Evolutionary conservation across 2,888 invertebrate species (phyloP).

Genomic region (Ectobius pallidus): DNA sequence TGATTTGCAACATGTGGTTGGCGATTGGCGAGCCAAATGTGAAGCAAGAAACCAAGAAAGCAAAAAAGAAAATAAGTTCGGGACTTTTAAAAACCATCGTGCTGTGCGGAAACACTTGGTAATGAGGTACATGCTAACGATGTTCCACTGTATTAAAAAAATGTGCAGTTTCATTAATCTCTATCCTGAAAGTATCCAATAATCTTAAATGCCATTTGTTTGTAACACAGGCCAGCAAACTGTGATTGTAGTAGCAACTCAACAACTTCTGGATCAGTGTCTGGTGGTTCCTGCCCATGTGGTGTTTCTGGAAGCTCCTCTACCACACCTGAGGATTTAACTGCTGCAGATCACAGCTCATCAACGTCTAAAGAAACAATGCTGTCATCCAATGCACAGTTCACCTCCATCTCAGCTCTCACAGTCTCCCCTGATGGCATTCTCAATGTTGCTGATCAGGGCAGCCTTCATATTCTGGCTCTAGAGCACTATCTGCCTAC

Average conservation of each 20-base stretch:
- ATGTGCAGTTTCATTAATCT: too few relatives aligned
- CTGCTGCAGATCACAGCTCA: slow-evolving; percentile 60
- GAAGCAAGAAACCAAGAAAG: too few relatives aligned
- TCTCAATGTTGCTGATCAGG: slow-evolving; percentile 93
- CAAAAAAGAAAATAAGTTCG: too few relatives aligned
- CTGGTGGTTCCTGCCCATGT: slow-evolving; percentile 55
- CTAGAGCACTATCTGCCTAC: slow-evolving; percentile 86
- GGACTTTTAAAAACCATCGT: too few relatives aligned
- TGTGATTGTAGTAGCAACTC: slow-evolving; percentile 55
- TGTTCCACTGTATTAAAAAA: too few relatives aligned
- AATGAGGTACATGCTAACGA: too few relatives aligned
- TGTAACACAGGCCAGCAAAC: slow-evolving; percentile 51
- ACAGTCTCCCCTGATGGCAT: slow-evolving; percentile 96
- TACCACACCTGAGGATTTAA: slow-evolving; percentile 22
- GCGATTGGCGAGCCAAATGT: too few relatives aligned
- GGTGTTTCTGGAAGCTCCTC: slow-evolving; percentile 48
- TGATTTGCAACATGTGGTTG: too few relatives aligned
- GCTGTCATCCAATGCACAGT: slow-evolving; percentile 87
- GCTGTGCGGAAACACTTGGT: too few relatives aligned
- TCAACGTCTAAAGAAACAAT: slow-evolving; percentile 65
- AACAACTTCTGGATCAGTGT: slow-evolving; percentile 47
- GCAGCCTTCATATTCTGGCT: slow-evolving; percentile 82
- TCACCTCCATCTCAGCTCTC: slow-evolving; percentile 86
- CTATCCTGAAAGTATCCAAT: background rate
- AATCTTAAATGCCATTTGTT: background rate